Percentiles rank a stretch among this genome's conserved stretches.
These are phyloP conservation scores for Hypena proboscidalis DNA, from an alignment of 2,888 invertebrate genomes.

Conservation along the genomic window DNA sequence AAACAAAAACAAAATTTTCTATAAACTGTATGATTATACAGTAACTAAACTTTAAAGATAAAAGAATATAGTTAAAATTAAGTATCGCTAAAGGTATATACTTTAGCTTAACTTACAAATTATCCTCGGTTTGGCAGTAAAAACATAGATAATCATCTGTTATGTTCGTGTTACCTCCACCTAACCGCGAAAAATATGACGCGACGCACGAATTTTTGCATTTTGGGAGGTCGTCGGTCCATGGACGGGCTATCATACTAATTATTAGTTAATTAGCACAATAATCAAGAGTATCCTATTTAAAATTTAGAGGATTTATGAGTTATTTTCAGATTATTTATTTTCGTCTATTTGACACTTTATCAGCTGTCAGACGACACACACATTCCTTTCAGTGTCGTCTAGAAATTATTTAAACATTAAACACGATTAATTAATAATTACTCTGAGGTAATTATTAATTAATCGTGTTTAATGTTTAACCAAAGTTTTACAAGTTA, in stretches of 20 bases:
- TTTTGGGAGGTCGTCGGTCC: conserved; percentile 95
- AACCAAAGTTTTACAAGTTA: too few relatives aligned
- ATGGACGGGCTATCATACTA: conserved; percentile 81
- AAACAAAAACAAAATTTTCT: too few relatives aligned
- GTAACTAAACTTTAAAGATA: too few relatives aligned
- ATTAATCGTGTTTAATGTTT: too few relatives aligned
- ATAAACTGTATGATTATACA: too few relatives aligned
- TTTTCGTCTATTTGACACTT: conserved; percentile 19
- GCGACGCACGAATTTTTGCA: conserved; percentile 93
- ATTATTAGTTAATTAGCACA: conserved; percentile 22
- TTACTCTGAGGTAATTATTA: too few relatives aligned
- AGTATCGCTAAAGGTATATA: too few relatives aligned
- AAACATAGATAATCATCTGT: conserved; percentile 88
- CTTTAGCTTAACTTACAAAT: conserved; percentile 81
- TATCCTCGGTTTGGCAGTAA: conserved; percentile 91
- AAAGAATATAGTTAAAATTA: too few relatives aligned
- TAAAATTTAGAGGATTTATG: neutral
- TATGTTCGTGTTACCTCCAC: conserved; percentile 61
- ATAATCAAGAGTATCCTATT: conserved; percentile 11
- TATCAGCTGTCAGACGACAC: neutral
- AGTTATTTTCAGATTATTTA: conserved; percentile 21
- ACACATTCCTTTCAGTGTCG: neutral
- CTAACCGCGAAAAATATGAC: conserved; percentile 87
- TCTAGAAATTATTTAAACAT: neutral
- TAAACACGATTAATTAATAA: too few relatives aligned